phyloP scores from a whole-genome alignment of 1,140 invertebrate genomes.

The Hydropsyche tenuis region DNA sequence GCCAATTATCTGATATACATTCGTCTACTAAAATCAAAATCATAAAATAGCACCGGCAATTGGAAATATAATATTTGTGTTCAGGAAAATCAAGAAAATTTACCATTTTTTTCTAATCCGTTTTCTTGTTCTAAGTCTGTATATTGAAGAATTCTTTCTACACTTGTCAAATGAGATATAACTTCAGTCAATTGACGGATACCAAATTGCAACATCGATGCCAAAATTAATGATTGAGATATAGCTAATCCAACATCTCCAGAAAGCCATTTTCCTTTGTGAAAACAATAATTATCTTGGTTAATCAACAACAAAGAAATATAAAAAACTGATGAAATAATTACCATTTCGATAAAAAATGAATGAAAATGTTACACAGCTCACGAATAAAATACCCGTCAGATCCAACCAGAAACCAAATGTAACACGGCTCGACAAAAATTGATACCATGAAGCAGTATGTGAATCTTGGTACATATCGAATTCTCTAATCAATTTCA shows the following conservation, averaged over 20 bases:
- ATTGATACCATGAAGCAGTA: conserved; percentile 73
- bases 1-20: conserved; percentile 65
- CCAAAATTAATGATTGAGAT: conserved; percentile 74
- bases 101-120: conserved; percentile 37
- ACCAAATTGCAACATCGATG: conserved; percentile 79
- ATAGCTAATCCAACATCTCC: conserved; percentile 74
- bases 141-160: conserved; percentile 81
- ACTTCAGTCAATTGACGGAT: conserved; percentile 79
- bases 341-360: conserved; percentile 56
- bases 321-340: conserved; percentile 10
- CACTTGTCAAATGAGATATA: conserved; percentile 78
- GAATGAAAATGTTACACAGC: conserved; percentile 63
- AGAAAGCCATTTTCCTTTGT: conserved; percentile 37
- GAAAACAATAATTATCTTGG: no score
- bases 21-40: conserved; percentile 39
- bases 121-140: conserved; percentile 64
- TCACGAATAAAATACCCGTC: conserved; percentile 69
- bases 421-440: conserved; percentile 76
- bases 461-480: conserved; percentile 70
- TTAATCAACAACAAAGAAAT: conserved; percentile 27
- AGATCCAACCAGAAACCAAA: conserved; percentile 75
- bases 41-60: neutral
- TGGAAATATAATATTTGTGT: neutral
- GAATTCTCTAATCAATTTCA: conserved; percentile 70
- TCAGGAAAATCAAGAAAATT: neutral